Evolutionary conservation across 2,113 vertebrate genomes (phyloP), one percentile per base, ranked within the genome.

Genomic region (Cinclus cinclus): DNA sequence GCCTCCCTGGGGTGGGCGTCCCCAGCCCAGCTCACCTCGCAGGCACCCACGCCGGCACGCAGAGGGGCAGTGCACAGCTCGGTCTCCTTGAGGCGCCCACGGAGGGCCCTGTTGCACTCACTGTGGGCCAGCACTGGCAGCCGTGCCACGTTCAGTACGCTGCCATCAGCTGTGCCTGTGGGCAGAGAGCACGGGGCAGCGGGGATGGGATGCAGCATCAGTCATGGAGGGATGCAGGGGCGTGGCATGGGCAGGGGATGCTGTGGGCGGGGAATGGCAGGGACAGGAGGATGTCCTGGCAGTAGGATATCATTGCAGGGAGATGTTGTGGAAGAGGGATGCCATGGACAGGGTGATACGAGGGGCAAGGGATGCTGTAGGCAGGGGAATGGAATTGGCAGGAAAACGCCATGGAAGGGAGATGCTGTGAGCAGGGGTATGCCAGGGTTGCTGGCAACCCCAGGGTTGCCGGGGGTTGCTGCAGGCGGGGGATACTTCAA

Each of bases 51-150:
- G 0, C 98, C 98, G 0, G 95, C 98, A 5, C 94, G 87, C 92
- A 99, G 97, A 0, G 98, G 97, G n/a, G 86, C 92, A 0, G 99
- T 99, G 96, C 99, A 99, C 98, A 99, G 98, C 97, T 99, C 99
- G 0, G 96, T 98, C 91, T 99, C 98, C 17, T 97, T 98, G 31
- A 99, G 96, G 0, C 97, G 99, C 55, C 99, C 98, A 11, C 98
- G 97, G 95, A 99, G 98, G 8, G 98, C 98, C 13, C 70, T 70
- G 18, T 98, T 98, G 96, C 99, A 99, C 9, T 99, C 97, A 3
- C 89, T 91, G 62, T 99, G 99, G 92, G 98, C 98, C 75, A 99
- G 96, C 88, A 99, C 98, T 0, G 94, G 97, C 95, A 99, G 97
- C 10, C 39, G 81, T 3, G 99, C 99, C 85, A 99, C 98, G 0